Base-by-base conservation (phyloP, 2,113 vertebrate genomes). In the Neolamprologus caudopunctatus region DNA sequence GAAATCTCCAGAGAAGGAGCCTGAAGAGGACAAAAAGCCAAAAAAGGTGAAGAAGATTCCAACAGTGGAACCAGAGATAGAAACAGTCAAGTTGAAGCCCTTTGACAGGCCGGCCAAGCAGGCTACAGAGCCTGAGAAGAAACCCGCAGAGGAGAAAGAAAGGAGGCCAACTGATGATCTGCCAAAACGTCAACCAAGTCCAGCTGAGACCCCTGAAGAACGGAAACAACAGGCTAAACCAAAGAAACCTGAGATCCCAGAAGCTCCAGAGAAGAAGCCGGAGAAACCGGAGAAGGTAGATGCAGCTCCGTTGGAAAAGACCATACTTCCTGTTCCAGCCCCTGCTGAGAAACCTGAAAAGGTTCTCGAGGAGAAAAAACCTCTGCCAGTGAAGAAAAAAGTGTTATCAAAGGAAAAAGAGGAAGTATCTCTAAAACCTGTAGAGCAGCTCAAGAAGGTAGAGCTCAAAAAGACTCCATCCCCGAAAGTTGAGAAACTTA, bases 21-120 rank as follows among this genome's bases (percentile, higher is more conserved):
- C 81, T 4, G 94, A 96, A 17, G 92, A 94, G 31, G 63, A 75
- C 28, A 95, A 92, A 92, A 42, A 21, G 3, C 91, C 88, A 83
- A 88, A 83, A 87, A 96, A 96, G 84, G 87, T 84, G 13, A 96
- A 93, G 92, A 96, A 94, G 83, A 90, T 96, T 51, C 92, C 95
- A 71, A 87, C 93, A 87, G 58, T 85, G 40, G 94, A 96, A 21
- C 78, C 92, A 24, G 96, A 96, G 84, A 51, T 51, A 3, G 96
- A 95, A 35, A 87, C 66, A 2, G 63, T 97, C 9, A 94, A 95
- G 82, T 87, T 96, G 31, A 97, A 97, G 35, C 95, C 97, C 12
- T 91, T 96, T 75, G 68, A 92, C 16, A 95, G 81, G 21, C 90
- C 92, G 26, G 83, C 97, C 53, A 97, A 97, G 96, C 96, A 97